These are phyloP conservation scores for Periparus ater DNA, from an alignment of 2,797 vertebrate species.

Conservation along the genomic window DNA sequence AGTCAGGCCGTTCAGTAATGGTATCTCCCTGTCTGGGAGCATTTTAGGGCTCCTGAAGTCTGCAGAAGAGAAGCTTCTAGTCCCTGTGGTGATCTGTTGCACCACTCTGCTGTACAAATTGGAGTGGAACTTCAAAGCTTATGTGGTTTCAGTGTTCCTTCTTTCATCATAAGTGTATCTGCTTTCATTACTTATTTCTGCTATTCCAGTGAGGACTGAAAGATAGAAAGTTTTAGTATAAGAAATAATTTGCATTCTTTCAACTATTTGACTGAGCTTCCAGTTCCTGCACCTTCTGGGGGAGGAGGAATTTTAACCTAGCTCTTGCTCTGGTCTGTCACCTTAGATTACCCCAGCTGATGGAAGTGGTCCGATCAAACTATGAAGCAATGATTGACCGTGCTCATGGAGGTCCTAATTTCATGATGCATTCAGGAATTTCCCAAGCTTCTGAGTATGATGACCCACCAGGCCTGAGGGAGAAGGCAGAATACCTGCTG, in stretches of 20 bases:
- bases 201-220: background rate
- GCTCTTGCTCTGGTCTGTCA: slow-evolving; percentile 36
- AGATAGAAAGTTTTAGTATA: background rate
- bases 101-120: background rate
- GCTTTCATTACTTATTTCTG: background rate
- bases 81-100: background rate
- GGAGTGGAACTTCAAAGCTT: background rate
- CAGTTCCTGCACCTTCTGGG: background rate
- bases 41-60: background rate
- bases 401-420: slow-evolving; percentile 97
- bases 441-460: slow-evolving; percentile 99
- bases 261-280: background rate
- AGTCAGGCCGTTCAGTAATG: background rate
- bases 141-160: background rate
- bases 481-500: slow-evolving; percentile 98
- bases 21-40: fast-evolving
- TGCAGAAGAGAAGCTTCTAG: background rate
- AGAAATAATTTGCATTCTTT: background rate
- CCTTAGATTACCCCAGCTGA: slow-evolving; percentile 93
- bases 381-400: slow-evolving; percentile 99
- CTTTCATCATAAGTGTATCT: background rate
- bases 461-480: slow-evolving; percentile 95
- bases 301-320: background rate
- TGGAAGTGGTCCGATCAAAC: slow-evolving; percentile 98
- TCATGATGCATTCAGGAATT: slow-evolving; percentile 99